phyloP scores from a whole-genome alignment of 2,797 vertebrate species.

The Artibeus lituratus region DNA sequence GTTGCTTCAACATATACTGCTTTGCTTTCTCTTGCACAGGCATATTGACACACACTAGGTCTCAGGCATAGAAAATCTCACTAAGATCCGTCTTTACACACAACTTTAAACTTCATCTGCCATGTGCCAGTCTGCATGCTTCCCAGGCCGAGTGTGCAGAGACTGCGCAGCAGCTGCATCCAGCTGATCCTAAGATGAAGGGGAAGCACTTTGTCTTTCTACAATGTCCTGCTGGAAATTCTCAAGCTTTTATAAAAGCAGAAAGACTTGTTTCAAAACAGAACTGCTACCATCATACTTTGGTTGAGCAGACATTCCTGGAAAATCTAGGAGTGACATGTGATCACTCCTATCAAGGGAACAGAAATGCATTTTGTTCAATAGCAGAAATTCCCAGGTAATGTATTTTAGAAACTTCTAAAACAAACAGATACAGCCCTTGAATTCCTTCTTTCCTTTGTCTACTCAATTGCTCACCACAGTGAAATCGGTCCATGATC shows the following conservation, averaged over 20 bases:
- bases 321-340: slow-evolving; percentile 45
- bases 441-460: slow-evolving; percentile 24
- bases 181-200: background rate
- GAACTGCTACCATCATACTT: slow-evolving; percentile 1
- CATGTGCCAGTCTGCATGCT: background rate
- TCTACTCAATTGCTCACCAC: slow-evolving; percentile 40
- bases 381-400: slow-evolving; percentile 45
- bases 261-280: background rate
- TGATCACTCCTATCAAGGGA: slow-evolving; percentile 39
- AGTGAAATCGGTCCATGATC: rapidly evolving
- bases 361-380: slow-evolving; percentile 51
- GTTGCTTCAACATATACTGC: background rate
- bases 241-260: background rate
- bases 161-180: background rate
- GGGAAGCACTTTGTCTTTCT: background rate
- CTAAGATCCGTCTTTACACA: slow-evolving; percentile 9
- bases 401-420: slow-evolving; percentile 38
- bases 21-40: background rate
- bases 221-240: background rate
- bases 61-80: background rate
- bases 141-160: background rate
- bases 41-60: slow-evolving; percentile 24
- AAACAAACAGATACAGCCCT: slow-evolving; percentile 49
- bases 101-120: background rate
- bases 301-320: slow-evolving; percentile 20